Evolutionary conservation across 2,797 vertebrate species (phyloP), one percentile per base, ranked within the genome.

Genomic region (Trachurus trachurus): DNA sequence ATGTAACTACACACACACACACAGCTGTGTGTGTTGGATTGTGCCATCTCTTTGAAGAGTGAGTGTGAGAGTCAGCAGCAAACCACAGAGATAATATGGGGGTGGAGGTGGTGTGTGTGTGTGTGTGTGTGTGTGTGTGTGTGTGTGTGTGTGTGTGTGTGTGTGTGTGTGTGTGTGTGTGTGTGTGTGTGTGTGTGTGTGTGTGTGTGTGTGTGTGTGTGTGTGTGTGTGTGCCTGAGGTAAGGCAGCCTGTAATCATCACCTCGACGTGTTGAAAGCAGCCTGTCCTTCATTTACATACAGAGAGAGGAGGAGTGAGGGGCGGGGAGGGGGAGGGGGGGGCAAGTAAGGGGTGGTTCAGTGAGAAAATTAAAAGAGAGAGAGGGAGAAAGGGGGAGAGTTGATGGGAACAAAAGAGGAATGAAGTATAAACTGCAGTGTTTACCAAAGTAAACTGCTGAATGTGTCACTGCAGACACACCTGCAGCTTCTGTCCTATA

Each of bases 191-290:
- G 66, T 50, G 50, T 29, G 61, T 58, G 58, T 57, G 67, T 68
- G 78, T 77, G 75, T 31, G 79, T 66, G 73, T 58, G 83, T 26
- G 65, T 1, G 89, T 31, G 79, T 66, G 67, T 50, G 83, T 64
- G 71, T 45, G 62, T 31, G 79, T 66, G 74, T 58, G 85, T 21
- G 65, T 0, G 89, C 84, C 88, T 72, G 88, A 84, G 88, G 89
- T 86, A 54, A 87, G 73, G 78, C 86, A 88, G 83, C 87, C 83
- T 89, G 82, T 86, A 88, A 92, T 90, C 87, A 90, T 90, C 88
- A 90, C 77, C 83, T 90, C 84, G 63, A 77, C 62, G 58, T 87
- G 85, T 74, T 87, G 88, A 84, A 87, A 84, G 86, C 89, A 82
- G 78, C 54, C 57, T 71, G 80, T 88, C 76, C 78, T 68, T 91